Evolutionary conservation across 2,888 invertebrate genomes (phyloP).

Genomic region (Eumacrocentrus americanus): DNA sequence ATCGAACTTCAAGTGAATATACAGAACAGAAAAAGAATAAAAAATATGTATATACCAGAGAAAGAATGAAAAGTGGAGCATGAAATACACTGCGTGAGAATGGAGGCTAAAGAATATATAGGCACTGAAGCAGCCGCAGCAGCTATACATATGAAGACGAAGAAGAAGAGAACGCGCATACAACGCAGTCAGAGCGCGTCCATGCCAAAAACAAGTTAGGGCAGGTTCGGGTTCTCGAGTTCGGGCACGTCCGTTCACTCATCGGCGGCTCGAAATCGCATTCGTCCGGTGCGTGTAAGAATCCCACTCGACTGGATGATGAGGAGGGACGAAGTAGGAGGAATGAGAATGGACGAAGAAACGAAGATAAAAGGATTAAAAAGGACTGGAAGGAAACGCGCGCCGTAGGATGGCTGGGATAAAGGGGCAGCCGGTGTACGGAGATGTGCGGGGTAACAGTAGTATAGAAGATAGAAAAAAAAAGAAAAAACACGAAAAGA

Average conservation of each 20-base stretch:
- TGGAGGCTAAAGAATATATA: background rate
- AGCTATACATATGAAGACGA: background rate
- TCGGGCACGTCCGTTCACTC: slow-evolving; percentile 21
- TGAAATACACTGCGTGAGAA: slow-evolving; percentile 1
- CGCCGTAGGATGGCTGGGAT: slow-evolving; percentile 26
- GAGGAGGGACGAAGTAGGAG: slow-evolving; percentile 34
- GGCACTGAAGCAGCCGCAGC: too few species aligned
- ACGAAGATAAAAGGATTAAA: slow-evolving; percentile 38
- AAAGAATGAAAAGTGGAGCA: slow-evolving; percentile 10
- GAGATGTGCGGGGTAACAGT: slow-evolving; percentile 22
- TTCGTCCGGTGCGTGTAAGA: slow-evolving; percentile 30
- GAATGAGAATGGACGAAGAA: slow-evolving; percentile 33
- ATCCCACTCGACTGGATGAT: slow-evolving; percentile 27
- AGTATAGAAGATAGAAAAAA: slow-evolving; percentile 1
- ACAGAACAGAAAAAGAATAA: slow-evolving; percentile 4
- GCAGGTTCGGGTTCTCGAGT: slow-evolving; percentile 27
- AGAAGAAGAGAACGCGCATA: background rate
- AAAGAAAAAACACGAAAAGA: slow-evolving; percentile 18
- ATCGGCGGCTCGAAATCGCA: slow-evolving; percentile 25
- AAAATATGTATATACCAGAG: background rate
- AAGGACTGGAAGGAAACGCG: slow-evolving; percentile 31
- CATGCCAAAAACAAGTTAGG: slow-evolving; percentile 27
- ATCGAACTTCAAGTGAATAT: background rate
- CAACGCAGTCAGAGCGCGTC: background rate
- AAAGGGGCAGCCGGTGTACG: slow-evolving; percentile 19